phyloP scores from a whole-genome alignment of 2,797 vertebrate genomes.

The Coregonus ussuriensis region DNA sequence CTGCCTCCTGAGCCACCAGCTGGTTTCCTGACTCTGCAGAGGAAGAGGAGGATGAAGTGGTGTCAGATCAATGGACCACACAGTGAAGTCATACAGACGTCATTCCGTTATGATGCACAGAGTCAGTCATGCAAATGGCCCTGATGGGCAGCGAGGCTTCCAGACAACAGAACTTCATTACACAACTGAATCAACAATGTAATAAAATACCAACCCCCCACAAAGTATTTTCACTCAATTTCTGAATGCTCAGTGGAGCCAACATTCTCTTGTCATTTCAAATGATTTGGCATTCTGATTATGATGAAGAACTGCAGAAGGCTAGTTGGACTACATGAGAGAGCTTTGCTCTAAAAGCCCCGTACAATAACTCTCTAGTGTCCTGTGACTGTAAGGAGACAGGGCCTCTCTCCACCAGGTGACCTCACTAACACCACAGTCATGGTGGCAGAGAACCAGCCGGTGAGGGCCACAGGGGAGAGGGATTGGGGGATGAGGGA shows the following conservation, averaged over 20 bases:
- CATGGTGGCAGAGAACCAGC: slow-evolving; percentile 3
- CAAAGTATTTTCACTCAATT: not conserved
- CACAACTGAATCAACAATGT: not conserved
- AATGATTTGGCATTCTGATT: slow-evolving; percentile 11
- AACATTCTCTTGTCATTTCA: not conserved
- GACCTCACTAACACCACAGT: slow-evolving; percentile 3
- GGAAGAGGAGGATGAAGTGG: slow-evolving; percentile 9
- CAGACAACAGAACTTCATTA: not conserved
- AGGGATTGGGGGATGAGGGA: slow-evolving; percentile 2
- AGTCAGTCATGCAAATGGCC: not conserved
- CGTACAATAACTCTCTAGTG: slow-evolving; percentile 21
- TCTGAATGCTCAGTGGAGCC: not conserved
- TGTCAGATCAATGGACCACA: slow-evolving; percentile 7
- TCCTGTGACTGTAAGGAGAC: not conserved
- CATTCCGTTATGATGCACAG: not conserved
- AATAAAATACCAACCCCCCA: not conserved
- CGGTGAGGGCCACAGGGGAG: slow-evolving; percentile 9
- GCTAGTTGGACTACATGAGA: slow-evolving; percentile 9
- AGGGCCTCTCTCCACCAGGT: slow-evolving; percentile 8
- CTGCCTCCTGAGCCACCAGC: slow-evolving; percentile 69
- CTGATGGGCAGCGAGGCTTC: not conserved
- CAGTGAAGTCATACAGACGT: not conserved
- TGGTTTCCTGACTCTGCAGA: slow-evolving; percentile 72
- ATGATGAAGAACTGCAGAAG: not conserved
- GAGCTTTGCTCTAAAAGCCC: slow-evolving; percentile 34